A percentile compares a stretch with the other conserved stretches of the same genome.
These are phyloP conservation scores for Halyomorpha halys DNA, from an alignment of 1,140 invertebrate species.

Conservation along the genomic window DNA sequence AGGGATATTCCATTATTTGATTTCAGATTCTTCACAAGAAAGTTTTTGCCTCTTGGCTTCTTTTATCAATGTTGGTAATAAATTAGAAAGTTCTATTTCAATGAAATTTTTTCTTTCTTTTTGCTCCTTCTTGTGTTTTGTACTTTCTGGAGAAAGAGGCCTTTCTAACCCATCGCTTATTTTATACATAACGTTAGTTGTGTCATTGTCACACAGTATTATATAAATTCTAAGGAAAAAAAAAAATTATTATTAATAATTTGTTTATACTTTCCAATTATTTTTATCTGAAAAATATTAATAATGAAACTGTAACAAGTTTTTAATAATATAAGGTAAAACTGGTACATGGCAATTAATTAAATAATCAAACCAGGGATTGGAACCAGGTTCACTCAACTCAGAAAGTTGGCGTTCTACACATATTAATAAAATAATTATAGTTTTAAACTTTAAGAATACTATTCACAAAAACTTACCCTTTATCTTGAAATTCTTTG, in stretches of 20 bases:
- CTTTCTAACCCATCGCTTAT: constrained; percentile 35
- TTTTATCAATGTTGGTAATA: background rate
- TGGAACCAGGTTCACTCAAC: too few relatives aligned
- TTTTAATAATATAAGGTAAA: too few relatives aligned
- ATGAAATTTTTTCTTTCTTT: constrained; percentile 22
- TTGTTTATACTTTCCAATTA: background rate
- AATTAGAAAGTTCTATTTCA: constrained; percentile 18
- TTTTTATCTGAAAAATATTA: too few relatives aligned
- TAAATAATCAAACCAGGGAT: background rate
- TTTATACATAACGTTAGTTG: constrained; percentile 37
- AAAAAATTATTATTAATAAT: background rate
- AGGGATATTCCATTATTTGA: too few relatives aligned
- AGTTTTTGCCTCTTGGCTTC: background rate
- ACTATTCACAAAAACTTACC: background rate
- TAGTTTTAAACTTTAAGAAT: background rate
- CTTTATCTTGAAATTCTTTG: background rate
- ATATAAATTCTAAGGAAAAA: constrained; percentile 36
- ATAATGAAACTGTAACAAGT: too few relatives aligned
- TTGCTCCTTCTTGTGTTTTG: constrained; percentile 23
- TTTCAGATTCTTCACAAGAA: too few relatives aligned
- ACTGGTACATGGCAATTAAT: too few relatives aligned
- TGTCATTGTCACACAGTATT: constrained; percentile 37
- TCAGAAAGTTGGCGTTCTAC: too few relatives aligned
- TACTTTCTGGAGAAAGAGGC: constrained; percentile 34
- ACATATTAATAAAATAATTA: too few relatives aligned